Evolutionary conservation across 2,888 invertebrate genomes (phyloP).

Genomic region (Phania funesta): DNA sequence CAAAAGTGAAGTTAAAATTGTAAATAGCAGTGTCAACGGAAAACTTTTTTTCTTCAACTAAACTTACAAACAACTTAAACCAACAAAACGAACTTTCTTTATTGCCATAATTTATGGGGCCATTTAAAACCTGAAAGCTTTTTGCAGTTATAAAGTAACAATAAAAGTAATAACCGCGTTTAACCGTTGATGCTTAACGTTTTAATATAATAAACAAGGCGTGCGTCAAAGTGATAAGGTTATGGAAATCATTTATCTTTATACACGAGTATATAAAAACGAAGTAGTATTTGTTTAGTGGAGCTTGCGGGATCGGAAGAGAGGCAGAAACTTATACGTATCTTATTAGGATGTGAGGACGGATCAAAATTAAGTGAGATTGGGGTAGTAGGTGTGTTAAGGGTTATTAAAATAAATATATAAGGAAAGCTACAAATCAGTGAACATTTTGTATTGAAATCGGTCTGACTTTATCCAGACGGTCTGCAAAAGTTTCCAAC

Average conservation of each 20-base stretch:
- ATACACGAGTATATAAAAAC: too few species aligned
- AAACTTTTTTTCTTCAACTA: slow-evolving; percentile 6
- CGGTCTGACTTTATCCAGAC: too few species aligned
- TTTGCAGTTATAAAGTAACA: slow-evolving; percentile 21
- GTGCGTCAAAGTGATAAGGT: background rate
- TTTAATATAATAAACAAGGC: slow-evolving; percentile 2
- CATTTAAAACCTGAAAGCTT: slow-evolving; percentile 34
- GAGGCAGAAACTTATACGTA: too few species aligned
- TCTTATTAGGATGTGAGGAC: too few species aligned
- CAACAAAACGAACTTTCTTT: slow-evolving; percentile 23
- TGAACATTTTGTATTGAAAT: too few species aligned
- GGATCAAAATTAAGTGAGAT: too few species aligned
- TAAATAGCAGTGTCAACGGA: background rate
- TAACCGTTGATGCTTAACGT: slow-evolving; percentile 5
- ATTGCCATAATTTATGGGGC: slow-evolving; percentile 29
- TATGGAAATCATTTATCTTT: background rate
- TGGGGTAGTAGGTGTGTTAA: too few species aligned
- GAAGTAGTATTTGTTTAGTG: too few species aligned
- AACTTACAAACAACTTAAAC: slow-evolving; percentile 31
- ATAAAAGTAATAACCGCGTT: slow-evolving; percentile 26
- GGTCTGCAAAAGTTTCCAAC: too few species aligned
- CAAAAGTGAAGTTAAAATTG: slow-evolving; percentile 21
- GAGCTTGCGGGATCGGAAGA: too few species aligned
- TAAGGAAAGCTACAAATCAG: too few species aligned
- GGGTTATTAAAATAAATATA: too few species aligned